Percentiles rank a stretch among this genome's conserved stretches.
Evolutionary conservation across 1,140 invertebrate genomes (phyloP).

Genomic region (Hypsibius dujardini): DNA sequence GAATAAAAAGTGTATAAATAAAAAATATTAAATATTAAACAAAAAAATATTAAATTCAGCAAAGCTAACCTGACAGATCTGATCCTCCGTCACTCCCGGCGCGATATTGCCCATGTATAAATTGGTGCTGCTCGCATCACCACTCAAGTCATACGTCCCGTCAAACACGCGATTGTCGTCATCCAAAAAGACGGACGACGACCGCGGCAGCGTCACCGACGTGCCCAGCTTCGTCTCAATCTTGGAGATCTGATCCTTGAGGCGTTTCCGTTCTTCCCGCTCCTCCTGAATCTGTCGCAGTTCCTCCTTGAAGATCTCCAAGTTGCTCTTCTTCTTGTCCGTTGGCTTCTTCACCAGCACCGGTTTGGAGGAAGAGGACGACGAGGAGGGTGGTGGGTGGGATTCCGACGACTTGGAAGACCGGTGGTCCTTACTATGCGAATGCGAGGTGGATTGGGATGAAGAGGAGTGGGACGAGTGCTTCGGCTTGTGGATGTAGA

Average conservation of each 20-base stretch:
- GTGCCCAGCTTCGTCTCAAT: conserved; percentile 26
- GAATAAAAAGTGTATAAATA: too few relatives aligned
- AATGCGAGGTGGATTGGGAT: too few relatives aligned
- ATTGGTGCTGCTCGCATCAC: conserved; percentile 93
- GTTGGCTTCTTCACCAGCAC: conserved; percentile 52
- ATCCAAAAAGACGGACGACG: conserved; percentile 24
- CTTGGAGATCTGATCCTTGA: conserved; percentile 36
- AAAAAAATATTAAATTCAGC: too few relatives aligned
- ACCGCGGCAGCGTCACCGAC: conserved; percentile 7
- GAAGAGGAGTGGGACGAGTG: background rate
- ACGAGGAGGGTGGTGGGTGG: conserved; percentile 27
- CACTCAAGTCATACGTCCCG: conserved; percentile 65
- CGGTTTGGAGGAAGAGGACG: conserved; percentile 21
- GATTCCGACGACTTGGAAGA: conserved; percentile 16
- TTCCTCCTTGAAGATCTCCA: conserved; percentile 91
- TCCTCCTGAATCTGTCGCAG: conserved; percentile 88
- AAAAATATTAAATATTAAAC: too few relatives aligned
- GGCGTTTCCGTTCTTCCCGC: conserved; percentile 69
- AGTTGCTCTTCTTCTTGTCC: conserved; percentile 85
- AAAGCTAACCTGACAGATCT: conserved; percentile 89
- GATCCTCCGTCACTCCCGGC: conserved; percentile 90
- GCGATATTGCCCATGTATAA: conserved; percentile 91
- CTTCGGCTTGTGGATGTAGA: conserved; percentile 34
- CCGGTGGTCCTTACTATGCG: background rate
- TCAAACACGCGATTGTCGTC: conserved; percentile 27